These are phyloP conservation scores for Ctenomys sociabilis DNA, from an alignment of 2,113 vertebrate genomes.

Conservation along the genomic window DNA sequence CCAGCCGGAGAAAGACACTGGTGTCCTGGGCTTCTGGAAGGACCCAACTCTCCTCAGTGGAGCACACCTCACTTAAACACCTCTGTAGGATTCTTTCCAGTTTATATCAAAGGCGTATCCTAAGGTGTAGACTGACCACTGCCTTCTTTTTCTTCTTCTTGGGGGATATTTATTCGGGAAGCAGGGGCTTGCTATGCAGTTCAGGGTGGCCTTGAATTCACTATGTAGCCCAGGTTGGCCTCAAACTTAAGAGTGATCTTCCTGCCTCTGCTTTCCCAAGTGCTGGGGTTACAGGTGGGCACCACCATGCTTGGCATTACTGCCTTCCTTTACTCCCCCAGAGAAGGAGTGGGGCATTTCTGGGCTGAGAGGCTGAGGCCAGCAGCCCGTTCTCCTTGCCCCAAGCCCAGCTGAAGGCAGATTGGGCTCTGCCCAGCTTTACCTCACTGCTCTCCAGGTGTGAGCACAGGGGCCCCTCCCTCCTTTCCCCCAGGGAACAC, in stretches of 20 bases:
- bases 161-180: neutral
- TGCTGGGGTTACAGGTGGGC: neutral
- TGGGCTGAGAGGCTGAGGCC: neutral
- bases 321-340: neutral
- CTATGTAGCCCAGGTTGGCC: neutral
- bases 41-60: neutral
- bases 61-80: neutral
- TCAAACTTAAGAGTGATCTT: neutral
- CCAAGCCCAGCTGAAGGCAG: neutral
- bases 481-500: neutral
- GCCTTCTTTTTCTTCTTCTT: neutral
- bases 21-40: neutral
- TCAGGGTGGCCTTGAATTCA: neutral
- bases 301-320: neutral
- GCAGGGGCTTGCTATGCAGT: neutral
- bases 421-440: neutral
- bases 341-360: neutral
- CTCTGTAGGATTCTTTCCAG: neutral
- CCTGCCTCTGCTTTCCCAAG: neutral
- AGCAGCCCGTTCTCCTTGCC: neutral
- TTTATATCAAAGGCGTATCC: too few relatives aligned
- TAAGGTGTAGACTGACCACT: neutral
- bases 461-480: neutral
- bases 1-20: neutral
- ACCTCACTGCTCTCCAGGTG: neutral